Conservation (phyloP, 2,113 vertebrate species). For the Sturnus vulgaris region DNA sequence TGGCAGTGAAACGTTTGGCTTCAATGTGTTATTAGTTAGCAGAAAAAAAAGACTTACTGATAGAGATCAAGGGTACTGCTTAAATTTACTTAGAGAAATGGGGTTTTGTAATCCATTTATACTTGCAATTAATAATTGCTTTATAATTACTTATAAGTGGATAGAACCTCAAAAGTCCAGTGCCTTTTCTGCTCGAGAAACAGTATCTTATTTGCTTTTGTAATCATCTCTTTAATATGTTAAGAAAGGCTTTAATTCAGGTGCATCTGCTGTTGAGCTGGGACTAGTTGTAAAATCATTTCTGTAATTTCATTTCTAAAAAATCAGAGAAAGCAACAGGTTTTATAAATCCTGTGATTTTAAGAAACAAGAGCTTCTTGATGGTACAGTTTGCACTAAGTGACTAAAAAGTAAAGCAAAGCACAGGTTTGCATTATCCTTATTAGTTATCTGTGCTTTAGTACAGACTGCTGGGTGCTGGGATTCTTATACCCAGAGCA, state of each 20-base stretch:
- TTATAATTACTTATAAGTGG: conserved; percentile 62
- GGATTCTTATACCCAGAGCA: neutral
- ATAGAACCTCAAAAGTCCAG: conserved; percentile 10
- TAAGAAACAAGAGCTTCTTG: neutral
- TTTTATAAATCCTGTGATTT: neutral
- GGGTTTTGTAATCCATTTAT: conserved; percentile 68
- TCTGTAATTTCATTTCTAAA: neutral
- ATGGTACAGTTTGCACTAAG: neutral
- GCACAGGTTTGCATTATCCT: neutral
- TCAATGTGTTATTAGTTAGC: conserved; percentile 76
- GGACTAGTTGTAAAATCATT: neutral
- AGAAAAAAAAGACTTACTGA: conserved; percentile 61
- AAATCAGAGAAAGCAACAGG: neutral
- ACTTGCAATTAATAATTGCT: conserved; percentile 60
- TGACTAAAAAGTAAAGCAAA: neutral
- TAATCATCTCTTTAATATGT: neutral
- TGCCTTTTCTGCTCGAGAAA: neutral
- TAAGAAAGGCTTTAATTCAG: neutral
- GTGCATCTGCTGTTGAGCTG: neutral
- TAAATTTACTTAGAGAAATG: conserved; percentile 68
- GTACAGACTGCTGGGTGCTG: neutral
- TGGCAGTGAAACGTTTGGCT: conserved; percentile 67
- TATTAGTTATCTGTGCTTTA: neutral
- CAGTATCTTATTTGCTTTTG: neutral
- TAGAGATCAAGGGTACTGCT: conserved; percentile 71